phyloP scores from a whole-genome alignment of 2,797 vertebrate genomes.

The Tolypeutes matacus region DNA sequence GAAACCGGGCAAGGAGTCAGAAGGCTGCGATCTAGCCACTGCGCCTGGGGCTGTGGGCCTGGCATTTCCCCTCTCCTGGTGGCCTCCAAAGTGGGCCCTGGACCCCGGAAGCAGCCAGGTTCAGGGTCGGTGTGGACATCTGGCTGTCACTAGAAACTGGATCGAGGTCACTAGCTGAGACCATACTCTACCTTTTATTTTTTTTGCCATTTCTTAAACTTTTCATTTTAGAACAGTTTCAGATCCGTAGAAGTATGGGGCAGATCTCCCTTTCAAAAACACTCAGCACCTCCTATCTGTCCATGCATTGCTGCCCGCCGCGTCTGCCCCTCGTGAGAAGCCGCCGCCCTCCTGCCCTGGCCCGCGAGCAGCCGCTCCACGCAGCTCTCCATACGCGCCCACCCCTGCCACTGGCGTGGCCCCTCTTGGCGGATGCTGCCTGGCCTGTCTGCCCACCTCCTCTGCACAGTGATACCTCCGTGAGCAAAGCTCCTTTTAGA shows the following conservation, averaged over 20 bases:
- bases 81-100: not conserved
- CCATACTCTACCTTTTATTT: not conserved
- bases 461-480: not conserved
- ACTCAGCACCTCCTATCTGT: not conserved
- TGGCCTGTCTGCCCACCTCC: not conserved
- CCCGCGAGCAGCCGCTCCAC: not conserved
- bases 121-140: not conserved
- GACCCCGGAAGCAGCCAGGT: not conserved
- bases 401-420: slow-evolving; percentile 4
- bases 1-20: not conserved
- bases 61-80: no score
- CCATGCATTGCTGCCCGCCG: not conserved
- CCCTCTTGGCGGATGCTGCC: not conserved
- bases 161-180: not conserved
- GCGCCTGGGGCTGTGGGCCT: no score
- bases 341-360: not conserved
- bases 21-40: not conserved
- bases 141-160: not conserved
- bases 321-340: not conserved
- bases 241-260: not conserved
- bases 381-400: not conserved
- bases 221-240: slow-evolving; percentile 5
- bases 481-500: not conserved
- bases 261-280: not conserved
- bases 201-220: slow-evolving; percentile 1